Conservation (phyloP, 2,888 invertebrate genomes). For the Autographa pulchrina region DNA sequence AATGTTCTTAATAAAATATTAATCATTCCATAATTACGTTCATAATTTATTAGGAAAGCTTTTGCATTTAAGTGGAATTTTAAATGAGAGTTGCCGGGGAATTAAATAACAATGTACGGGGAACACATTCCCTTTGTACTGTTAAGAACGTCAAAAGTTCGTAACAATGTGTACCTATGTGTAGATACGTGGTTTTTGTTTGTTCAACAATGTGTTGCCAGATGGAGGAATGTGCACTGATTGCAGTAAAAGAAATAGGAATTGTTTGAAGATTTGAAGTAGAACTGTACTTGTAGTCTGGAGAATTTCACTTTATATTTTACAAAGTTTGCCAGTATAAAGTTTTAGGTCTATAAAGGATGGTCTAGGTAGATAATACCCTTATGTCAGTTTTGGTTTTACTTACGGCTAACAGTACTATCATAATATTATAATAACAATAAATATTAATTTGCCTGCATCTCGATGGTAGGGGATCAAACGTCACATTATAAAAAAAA, state of each 20-base stretch:
- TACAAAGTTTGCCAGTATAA: not conserved
- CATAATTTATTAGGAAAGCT: not conserved
- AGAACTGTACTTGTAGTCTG: too few relatives aligned
- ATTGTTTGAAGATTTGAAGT: not conserved
- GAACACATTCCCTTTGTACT: conserved; percentile 41
- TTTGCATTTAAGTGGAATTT: not conserved
- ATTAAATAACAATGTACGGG: conserved; percentile 42
- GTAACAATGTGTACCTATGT: conserved; percentile 14
- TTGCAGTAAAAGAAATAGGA: not conserved
- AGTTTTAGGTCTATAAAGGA: too few relatives aligned
- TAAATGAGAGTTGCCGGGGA: conserved; percentile 6
- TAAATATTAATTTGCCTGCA: too few relatives aligned
- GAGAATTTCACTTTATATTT: not conserved
- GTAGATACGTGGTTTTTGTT: conserved; percentile 15
- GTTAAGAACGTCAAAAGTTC: conserved; percentile 41
- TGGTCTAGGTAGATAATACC: too few relatives aligned
- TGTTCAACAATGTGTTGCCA: conserved; percentile 27
- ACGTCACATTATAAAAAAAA: too few relatives aligned
- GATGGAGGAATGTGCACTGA: conserved; percentile 11
- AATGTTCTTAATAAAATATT: not conserved
- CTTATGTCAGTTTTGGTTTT: too few relatives aligned
- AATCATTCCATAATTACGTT: not conserved
- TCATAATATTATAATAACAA: too few relatives aligned
- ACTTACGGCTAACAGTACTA: too few relatives aligned
- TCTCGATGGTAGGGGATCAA: too few relatives aligned